Percentiles rank a stretch among this genome's conserved stretches.
These are phyloP conservation scores for Mobula hypostoma DNA, from an alignment of 2,113 vertebrate species.

Conservation along the genomic window DNA sequence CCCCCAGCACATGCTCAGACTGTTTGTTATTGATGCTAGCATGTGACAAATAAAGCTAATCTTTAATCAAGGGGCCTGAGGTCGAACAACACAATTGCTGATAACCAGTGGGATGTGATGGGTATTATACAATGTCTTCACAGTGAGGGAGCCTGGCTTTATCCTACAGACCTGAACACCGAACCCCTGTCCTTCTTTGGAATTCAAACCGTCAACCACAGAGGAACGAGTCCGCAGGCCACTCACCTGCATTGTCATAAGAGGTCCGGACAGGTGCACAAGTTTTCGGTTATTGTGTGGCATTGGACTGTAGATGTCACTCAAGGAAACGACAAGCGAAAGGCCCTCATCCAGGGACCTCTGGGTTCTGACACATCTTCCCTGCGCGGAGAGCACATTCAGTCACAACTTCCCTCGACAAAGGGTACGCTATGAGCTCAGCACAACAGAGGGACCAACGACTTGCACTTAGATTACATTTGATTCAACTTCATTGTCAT, in stretches of 20 bases:
- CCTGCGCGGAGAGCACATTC: conserved; percentile 54
- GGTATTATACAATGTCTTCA: too few species aligned
- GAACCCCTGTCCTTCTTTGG: neutral
- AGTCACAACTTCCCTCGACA: too few species aligned
- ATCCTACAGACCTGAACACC: too few species aligned
- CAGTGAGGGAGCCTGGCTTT: too few species aligned
- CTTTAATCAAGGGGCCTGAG: too few species aligned
- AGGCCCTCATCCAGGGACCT: conserved; percentile 77
- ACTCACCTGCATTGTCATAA: conserved; percentile 74
- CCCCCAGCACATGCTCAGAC: too few species aligned
- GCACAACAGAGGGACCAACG: neutral
- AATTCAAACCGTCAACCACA: neutral
- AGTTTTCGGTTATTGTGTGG: conserved; percentile 70
- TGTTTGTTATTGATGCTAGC: too few species aligned
- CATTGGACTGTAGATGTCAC: conserved; percentile 56
- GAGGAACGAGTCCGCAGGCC: neutral
- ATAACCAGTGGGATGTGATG: too few species aligned
- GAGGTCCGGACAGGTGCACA: conserved; percentile 70
- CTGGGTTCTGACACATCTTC: conserved; percentile 71
- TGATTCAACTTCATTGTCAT: too few species aligned
- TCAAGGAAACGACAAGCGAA: conserved; percentile 67
- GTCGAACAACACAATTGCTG: too few species aligned
- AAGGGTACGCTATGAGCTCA: neutral
- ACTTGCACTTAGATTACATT: too few species aligned
- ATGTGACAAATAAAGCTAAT: too few species aligned